A percentile compares a stretch with the other conserved stretches of the same genome.
These are phyloP conservation scores for Anthopleura sola DNA, from an alignment of 64 coral and sea anemone species.

Conservation along the genomic window DNA sequence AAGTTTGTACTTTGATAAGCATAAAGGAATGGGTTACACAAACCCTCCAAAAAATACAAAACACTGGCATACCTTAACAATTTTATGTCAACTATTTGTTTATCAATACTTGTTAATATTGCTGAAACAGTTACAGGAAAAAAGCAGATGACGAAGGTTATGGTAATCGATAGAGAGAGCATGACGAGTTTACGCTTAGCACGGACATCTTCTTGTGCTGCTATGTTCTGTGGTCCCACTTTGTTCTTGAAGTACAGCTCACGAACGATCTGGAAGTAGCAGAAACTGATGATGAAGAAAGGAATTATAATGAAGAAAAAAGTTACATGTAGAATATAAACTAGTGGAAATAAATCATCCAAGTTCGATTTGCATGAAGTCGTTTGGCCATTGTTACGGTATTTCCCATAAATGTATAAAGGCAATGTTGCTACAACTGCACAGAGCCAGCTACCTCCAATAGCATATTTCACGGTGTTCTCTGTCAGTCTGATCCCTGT, in stretches of 20 bases:
- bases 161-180: conserved; percentile 31
- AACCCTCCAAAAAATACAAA: not conserved
- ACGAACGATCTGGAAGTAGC: conserved; percentile 23
- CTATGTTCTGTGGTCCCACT: not conserved
- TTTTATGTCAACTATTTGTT: too few species aligned
- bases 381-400: not conserved
- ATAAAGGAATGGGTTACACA: conserved; percentile 9
- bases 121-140: not conserved
- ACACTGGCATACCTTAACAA: not conserved
- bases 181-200: conserved; percentile 31
- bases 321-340: not conserved
- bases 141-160: not conserved
- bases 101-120: too few species aligned
- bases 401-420: not conserved
- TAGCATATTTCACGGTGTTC: not conserved
- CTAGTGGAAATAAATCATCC: too few species aligned
- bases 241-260: conserved; percentile 25
- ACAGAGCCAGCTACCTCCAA: not conserved
- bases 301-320: not conserved
- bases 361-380: too few species aligned
- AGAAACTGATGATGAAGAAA: not conserved
- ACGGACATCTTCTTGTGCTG: not conserved
- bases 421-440: not conserved
- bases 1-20: conserved; percentile 32
- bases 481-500: not conserved